Conservation (phyloP, 2,113 vertebrate genomes). For the Microtus ochrogaster region DNA sequence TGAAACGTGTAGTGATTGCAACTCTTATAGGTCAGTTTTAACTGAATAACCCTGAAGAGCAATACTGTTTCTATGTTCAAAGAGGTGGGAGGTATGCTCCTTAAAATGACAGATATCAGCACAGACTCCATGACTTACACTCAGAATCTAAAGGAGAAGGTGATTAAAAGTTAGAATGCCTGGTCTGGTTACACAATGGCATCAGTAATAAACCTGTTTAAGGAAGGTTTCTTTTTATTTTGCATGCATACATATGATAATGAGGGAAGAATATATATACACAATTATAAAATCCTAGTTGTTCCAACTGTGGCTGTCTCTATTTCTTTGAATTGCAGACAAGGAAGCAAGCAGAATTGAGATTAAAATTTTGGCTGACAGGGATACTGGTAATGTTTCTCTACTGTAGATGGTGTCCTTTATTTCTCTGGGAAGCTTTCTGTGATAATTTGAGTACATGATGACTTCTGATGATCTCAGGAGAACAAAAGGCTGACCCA, state of each 20-base stretch:
- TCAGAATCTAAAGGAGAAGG: constrained; percentile 4
- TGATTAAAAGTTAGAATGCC: neutral
- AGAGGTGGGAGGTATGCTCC: neutral
- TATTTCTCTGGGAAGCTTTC: neutral
- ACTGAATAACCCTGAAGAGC: neutral
- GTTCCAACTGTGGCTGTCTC: neutral
- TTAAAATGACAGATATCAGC: neutral
- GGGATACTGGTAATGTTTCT: neutral
- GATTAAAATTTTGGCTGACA: neutral
- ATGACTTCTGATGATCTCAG: constrained; percentile 43
- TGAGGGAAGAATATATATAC: neutral
- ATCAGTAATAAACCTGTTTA: constrained; percentile 4
- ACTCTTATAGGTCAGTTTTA: neutral
- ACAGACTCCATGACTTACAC: neutral
- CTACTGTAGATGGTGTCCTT: neutral
- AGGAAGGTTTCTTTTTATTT: neutral
- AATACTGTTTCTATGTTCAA: neutral
- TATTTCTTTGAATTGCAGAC: neutral
- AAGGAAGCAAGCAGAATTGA: neutral
- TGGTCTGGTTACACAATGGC: neutral
- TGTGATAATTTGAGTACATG: constrained; percentile 39
- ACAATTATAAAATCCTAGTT: neutral
- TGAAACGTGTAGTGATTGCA: neutral
- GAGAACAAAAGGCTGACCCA: neutral
- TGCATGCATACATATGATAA: neutral